Conservation (phyloP, 2,888 invertebrate species). For the Polydrusus cervinus region DNA sequence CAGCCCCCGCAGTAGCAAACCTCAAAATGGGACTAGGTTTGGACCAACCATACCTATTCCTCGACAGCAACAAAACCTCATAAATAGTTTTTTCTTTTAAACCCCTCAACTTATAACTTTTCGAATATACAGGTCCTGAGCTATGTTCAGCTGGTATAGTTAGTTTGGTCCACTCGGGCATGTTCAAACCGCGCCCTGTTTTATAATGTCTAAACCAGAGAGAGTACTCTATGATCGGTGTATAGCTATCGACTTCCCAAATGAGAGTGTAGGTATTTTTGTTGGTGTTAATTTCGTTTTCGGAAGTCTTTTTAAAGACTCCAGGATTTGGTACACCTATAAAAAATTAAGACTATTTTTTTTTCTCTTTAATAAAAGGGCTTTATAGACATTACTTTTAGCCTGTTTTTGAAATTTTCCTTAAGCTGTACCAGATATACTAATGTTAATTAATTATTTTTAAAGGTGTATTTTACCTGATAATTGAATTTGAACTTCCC, state of each 20-base stretch:
- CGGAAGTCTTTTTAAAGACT: constrained; percentile 76
- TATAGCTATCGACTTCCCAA: constrained; percentile 90
- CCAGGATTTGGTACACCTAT: constrained; percentile 81
- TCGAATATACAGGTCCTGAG: constrained; percentile 84
- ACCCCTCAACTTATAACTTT: constrained; percentile 83
- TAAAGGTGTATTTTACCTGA: constrained; percentile 74
- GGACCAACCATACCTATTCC: constrained; percentile 91
- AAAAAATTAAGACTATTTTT: constrained; percentile 50
- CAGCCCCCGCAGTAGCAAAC: constrained; percentile 85
- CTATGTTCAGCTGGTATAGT: constrained; percentile 80
- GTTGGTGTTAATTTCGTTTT: constrained; percentile 71
- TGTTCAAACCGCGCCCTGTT: constrained; percentile 71
- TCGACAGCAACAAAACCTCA: constrained; percentile 85
- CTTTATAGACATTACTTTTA: no score
- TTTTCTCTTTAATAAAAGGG: no score
- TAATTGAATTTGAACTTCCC: constrained; percentile 81
- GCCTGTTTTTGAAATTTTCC: no score
- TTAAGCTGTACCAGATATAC: no score
- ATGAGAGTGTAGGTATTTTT: constrained; percentile 79
- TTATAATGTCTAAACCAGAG: constrained; percentile 76
- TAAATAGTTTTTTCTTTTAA: constrained; percentile 83
- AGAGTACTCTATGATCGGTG: constrained; percentile 83
- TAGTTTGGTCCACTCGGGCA: constrained; percentile 79
- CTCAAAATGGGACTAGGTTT: constrained; percentile 83
- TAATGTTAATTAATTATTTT: no score